Percentiles rank a stretch among this genome's conserved stretches.
Evolutionary conservation across 2,797 vertebrate species (phyloP).

Genomic region (Carduelis carduelis): DNA sequence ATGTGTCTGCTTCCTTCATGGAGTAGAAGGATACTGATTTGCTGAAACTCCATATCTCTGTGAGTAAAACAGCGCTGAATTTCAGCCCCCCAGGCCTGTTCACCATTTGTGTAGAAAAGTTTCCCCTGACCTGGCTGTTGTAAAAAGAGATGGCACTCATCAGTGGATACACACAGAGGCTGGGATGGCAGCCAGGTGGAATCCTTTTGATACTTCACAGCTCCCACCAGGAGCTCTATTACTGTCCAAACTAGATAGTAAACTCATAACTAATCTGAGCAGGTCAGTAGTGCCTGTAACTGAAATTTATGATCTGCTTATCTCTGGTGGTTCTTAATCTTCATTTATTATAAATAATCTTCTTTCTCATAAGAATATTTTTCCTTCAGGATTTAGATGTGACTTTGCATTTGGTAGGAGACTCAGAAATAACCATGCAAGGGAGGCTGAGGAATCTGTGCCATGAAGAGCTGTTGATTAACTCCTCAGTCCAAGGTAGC

Average conservation of each 20-base stretch:
- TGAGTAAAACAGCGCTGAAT: neutral
- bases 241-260: neutral
- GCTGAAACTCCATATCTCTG: neutral
- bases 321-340: neutral
- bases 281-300: neutral
- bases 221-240: neutral
- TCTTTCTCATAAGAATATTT: neutral
- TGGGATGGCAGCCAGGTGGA: neutral
- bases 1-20: neutral
- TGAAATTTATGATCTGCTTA: slow-evolving; percentile 13
- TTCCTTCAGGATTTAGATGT: neutral
- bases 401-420: slow-evolving; percentile 11
- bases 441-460: neutral
- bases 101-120: neutral
- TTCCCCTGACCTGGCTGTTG: neutral
- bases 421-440: neutral
- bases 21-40: neutral
- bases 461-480: neutral
- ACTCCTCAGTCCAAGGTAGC: neutral
- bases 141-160: neutral
- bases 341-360: neutral
- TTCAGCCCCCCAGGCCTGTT: neutral
- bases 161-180: neutral
- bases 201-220: neutral
- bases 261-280: neutral